These are phyloP conservation scores for Lysandra bellargus DNA, from an alignment of 2,888 invertebrate genomes.

Conservation along the genomic window DNA sequence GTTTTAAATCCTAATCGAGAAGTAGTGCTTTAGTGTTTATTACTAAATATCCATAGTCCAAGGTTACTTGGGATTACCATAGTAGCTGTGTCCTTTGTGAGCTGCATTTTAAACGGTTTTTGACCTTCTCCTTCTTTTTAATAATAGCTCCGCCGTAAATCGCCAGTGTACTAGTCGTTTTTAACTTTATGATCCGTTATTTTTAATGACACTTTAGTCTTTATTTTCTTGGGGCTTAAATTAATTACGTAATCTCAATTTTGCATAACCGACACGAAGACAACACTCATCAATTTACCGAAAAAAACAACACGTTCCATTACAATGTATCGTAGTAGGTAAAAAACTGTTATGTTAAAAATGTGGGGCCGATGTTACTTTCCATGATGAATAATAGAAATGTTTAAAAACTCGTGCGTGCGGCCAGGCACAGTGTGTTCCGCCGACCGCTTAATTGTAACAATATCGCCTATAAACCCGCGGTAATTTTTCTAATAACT, in stretches of 20 bases:
- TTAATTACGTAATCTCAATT: not conserved
- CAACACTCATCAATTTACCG: not conserved
- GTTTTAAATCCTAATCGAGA: slow-evolving; percentile 6
- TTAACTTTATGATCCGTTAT: too few relatives aligned
- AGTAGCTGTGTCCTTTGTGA: not conserved
- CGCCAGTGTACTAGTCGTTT: not conserved
- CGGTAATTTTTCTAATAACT: not conserved
- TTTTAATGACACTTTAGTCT: not conserved
- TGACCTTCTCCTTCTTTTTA: not conserved
- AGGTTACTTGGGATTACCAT: slow-evolving; percentile 4
- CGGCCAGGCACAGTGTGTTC: slow-evolving; percentile 6
- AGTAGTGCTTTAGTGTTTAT: slow-evolving; percentile 19
- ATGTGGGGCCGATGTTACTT: slow-evolving; percentile 17
- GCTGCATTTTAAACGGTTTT: not conserved
- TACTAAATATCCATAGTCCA: slow-evolving; percentile 21
- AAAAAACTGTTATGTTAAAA: slow-evolving; percentile 21
- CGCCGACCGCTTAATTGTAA: slow-evolving; percentile 18
- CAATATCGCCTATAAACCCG: not conserved
- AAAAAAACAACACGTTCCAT: not conserved
- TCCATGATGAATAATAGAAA: slow-evolving; percentile 22
- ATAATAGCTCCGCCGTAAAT: not conserved
- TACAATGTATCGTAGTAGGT: not conserved
- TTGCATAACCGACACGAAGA: not conserved
- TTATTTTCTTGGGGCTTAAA: not conserved
- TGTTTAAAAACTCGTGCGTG: slow-evolving; percentile 22